Percentiles rank a stretch among this genome's conserved stretches.
These are phyloP conservation scores for Hypena proboscidalis DNA, from an alignment of 2,888 invertebrate species.

Conservation along the genomic window DNA sequence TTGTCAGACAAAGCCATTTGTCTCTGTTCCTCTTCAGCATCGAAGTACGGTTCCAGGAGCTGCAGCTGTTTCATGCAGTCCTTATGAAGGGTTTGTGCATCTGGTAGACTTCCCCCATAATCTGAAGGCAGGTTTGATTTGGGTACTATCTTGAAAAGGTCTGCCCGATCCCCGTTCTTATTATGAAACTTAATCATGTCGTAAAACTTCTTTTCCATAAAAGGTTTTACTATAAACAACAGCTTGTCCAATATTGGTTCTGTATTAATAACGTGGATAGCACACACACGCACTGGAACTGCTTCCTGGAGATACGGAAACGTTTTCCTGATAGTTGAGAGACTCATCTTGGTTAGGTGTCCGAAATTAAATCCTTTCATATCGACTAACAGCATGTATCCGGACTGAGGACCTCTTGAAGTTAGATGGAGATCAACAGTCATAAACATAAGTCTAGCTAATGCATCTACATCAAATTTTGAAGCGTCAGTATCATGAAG, in stretches of 20 bases:
- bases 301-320: conserved; percentile 85
- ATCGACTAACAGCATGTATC: conserved; percentile 83
- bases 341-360: conserved; percentile 72
- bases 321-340: conserved; percentile 72
- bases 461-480: conserved; percentile 3
- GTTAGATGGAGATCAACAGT: conserved; percentile 52
- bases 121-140: too few relatives aligned
- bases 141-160: conserved; percentile 65
- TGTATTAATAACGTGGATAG: conserved; percentile 83
- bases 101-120: conserved; percentile 74
- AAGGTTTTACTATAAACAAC: conserved; percentile 57
- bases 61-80: conserved; percentile 21
- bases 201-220: conserved; percentile 64
- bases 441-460: conserved; percentile 8
- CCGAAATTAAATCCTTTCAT: conserved; percentile 77
- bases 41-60: conserved; percentile 25
- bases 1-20: conserved; percentile 2
- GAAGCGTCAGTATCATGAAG: conserved; percentile 1
- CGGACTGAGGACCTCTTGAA: conserved; percentile 75
- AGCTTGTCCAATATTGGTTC: conserved; percentile 8
- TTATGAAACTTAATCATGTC: conserved; percentile 71
- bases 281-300: conserved; percentile 80
- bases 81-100: conserved; percentile 24
- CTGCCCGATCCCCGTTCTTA: conserved; percentile 64
- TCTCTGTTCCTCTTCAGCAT: conserved; percentile 30